Percentiles rank a stretch among this genome's conserved stretches.
Conservation (phyloP, 2,888 invertebrate genomes). For the Pyrrhia umbra region DNA sequence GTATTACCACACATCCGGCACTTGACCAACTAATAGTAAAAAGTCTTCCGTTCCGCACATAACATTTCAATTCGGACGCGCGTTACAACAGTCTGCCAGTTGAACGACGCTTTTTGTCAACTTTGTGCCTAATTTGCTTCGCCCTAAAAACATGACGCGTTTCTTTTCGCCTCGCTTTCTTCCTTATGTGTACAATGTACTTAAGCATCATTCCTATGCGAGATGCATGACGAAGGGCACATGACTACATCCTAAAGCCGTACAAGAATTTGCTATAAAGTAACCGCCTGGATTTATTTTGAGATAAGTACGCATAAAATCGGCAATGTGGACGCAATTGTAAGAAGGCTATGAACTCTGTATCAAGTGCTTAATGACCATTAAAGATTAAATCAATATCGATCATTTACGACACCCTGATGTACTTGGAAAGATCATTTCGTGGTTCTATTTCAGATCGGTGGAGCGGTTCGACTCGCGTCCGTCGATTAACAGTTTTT, state of each 20-base stretch:
- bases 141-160: constrained; percentile 70
- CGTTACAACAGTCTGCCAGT: constrained; percentile 65
- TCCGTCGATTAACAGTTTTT: constrained; percentile 82
- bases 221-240: constrained; percentile 11
- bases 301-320: constrained; percentile 63
- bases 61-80: constrained; percentile 81
- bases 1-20: constrained; percentile 83
- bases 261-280: constrained; percentile 46
- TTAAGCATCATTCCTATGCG: constrained; percentile 28
- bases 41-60: constrained; percentile 87
- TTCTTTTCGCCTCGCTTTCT: constrained; percentile 67
- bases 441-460: constrained; percentile 80
- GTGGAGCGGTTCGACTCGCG: constrained; percentile 77
- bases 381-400: constrained; percentile 75
- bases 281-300: constrained; percentile 66
- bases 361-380: constrained; percentile 77
- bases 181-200: constrained; percentile 39
- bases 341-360: constrained; percentile 68
- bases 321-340: constrained; percentile 60
- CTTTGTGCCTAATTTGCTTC: constrained; percentile 82
- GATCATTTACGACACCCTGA: constrained; percentile 78
- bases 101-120: constrained; percentile 79
- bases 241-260: constrained; percentile 20
- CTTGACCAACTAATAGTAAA: constrained; percentile 81
- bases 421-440: constrained; percentile 73